Percentiles rank a stretch among this genome's conserved stretches.
phyloP scores from a whole-genome alignment of 2,797 vertebrate genomes.

The Pseudomugil tenellus region DNA sequence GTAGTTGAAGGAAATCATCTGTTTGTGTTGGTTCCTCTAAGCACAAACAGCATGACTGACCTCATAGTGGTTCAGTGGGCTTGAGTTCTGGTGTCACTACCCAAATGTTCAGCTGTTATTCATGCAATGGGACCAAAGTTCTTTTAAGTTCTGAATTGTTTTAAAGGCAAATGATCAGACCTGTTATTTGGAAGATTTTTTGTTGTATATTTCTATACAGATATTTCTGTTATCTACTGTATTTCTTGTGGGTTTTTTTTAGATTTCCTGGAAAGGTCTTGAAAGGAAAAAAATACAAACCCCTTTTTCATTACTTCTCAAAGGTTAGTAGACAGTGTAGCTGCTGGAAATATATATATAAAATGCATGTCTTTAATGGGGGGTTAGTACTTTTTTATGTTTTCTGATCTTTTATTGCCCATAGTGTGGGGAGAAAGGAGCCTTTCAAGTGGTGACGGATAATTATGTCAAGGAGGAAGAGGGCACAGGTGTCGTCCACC shows the following conservation, averaged over 20 bases:
- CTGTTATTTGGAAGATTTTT: background rate
- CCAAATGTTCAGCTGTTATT: too few relatives aligned
- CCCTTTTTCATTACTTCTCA: constrained; percentile 93
- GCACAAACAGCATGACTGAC: too few relatives aligned
- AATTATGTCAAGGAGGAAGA: constrained; percentile 95
- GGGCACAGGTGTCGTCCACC: constrained; percentile 96
- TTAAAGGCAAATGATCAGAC: background rate
- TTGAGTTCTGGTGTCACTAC: too few relatives aligned
- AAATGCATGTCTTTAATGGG: too few relatives aligned
- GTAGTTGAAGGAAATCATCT: too few relatives aligned
- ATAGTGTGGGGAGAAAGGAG: constrained; percentile 88
- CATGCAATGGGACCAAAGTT: too few relatives aligned
- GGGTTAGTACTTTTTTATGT: too few relatives aligned
- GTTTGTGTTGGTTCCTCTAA: too few relatives aligned
- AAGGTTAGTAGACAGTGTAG: constrained; percentile 89
- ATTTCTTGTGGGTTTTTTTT: constrained; percentile 29
- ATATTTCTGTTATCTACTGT: background rate
- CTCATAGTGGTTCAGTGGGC: too few relatives aligned
- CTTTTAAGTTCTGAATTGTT: background rate
- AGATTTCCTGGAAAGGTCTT: constrained; percentile 92
- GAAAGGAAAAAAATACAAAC: constrained; percentile 94
- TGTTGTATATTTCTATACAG: background rate
- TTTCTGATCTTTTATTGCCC: too few relatives aligned
- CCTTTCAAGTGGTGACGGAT: constrained; percentile 91
- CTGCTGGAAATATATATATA: too few relatives aligned